Percentiles rank a stretch among this genome's conserved stretches.
Evolutionary conservation across 2,888 invertebrate genomes (phyloP).

Genomic region (Synanthedon myopaeformis): DNA sequence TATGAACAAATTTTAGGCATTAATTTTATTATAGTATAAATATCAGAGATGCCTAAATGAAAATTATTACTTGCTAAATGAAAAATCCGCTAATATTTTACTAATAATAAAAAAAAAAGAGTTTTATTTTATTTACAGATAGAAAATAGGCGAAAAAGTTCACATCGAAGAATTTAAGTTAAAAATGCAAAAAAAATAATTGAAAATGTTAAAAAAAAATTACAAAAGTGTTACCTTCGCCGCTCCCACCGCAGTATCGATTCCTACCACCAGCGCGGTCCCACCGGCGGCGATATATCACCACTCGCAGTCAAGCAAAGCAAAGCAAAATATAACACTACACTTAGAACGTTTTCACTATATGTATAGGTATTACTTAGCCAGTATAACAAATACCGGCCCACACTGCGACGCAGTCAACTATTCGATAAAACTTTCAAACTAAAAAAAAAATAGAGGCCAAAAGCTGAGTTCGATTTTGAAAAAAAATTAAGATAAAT

Average conservation of each 20-base stretch:
- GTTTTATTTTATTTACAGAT: too few species aligned
- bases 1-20: too few species aligned
- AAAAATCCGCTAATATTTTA: too few species aligned
- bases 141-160: too few species aligned
- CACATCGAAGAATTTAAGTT: too few species aligned
- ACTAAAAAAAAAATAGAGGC: conserved; percentile 34
- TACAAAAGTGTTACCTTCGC: conserved; percentile 41
- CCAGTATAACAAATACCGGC: conserved; percentile 46
- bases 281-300: conserved; percentile 33
- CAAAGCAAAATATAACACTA: conserved; percentile 58
- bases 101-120: too few species aligned
- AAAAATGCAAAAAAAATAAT: too few species aligned
- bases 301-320: conserved; percentile 48
- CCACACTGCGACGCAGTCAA: conserved; percentile 44
- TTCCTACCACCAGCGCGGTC: conserved; percentile 55
- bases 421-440: conserved; percentile 37
- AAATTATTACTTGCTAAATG: too few species aligned
- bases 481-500: not conserved
- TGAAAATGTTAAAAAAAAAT: not conserved
- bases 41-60: too few species aligned
- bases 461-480: conserved; percentile 13
- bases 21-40: too few species aligned
- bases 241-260: conserved; percentile 66
- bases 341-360: conserved; percentile 46
- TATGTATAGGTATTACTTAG: conserved; percentile 19